Percentiles rank a stretch among this genome's conserved stretches.
These are phyloP conservation scores for Cheilosia vernalis DNA, from an alignment of 2,888 invertebrate genomes.

Conservation along the genomic window DNA sequence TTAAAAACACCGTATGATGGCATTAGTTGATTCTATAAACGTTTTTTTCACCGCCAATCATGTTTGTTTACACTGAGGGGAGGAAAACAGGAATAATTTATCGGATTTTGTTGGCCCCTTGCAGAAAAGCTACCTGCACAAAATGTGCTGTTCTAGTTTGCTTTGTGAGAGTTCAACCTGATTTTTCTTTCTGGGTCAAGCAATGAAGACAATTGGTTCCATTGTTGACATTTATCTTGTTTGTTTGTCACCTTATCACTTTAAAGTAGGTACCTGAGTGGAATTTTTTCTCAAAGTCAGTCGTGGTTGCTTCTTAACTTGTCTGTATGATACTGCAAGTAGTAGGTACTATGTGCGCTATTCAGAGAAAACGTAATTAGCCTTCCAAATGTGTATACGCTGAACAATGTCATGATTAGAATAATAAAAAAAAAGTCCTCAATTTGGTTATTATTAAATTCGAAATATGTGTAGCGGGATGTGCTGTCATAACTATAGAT, in stretches of 20 bases:
- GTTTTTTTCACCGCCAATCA: not conserved
- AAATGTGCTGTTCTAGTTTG: conserved; percentile 3
- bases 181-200: conserved; percentile 19
- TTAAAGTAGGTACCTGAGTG: conserved; percentile 1
- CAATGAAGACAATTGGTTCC: conserved; percentile 7
- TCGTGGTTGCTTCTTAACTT: no score
- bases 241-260: conserved; percentile 5
- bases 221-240: not conserved
- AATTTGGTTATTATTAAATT: no score
- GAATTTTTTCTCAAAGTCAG: conserved; percentile 8
- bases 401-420: no score
- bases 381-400: no score
- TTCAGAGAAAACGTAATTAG: no score
- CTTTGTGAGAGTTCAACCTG: conserved; percentile 4
- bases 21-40: not conserved
- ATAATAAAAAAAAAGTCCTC: no score
- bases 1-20: not conserved
- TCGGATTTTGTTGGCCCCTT: not conserved
- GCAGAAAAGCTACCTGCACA: not conserved
- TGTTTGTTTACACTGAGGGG: not conserved
- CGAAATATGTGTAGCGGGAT: no score
- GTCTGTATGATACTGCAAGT: no score
- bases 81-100: conserved; percentile 3
- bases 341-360: no score
- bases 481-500: no score